Percentiles rank a stretch among this genome's conserved stretches.
Conservation (phyloP, 2,797 vertebrate genomes). For the Graptemys geographica region DNA sequence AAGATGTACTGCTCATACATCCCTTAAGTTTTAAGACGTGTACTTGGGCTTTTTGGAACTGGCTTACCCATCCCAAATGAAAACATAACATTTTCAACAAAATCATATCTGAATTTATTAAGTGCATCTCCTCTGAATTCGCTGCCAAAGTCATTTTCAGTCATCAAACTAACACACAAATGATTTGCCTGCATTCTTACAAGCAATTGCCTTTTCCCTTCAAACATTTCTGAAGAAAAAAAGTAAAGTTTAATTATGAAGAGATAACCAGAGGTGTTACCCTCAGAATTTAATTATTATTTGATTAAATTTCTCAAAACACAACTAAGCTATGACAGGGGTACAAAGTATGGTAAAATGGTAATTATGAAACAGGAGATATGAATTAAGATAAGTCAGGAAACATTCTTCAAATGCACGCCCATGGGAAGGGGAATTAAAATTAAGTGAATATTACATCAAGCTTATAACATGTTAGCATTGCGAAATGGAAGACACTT, state of each 20-base stretch:
- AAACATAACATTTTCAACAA: not conserved
- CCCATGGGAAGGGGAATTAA: slow-evolving; percentile 37
- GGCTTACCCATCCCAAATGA: not conserved
- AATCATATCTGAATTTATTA: not conserved
- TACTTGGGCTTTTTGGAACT: not conserved
- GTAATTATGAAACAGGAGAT: slow-evolving; percentile 78
- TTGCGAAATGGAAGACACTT: slow-evolving; percentile 2
- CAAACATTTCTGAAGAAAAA: slow-evolving; percentile 66
- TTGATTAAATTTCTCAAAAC: slow-evolving; percentile 82
- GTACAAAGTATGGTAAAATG: slow-evolving; percentile 75
- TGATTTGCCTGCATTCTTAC: slow-evolving; percentile 44
- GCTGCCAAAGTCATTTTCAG: slow-evolving; percentile 40
- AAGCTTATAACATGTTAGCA: slow-evolving; percentile 43
- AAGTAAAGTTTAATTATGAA: slow-evolving; percentile 79
- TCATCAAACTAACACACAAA: slow-evolving; percentile 27
- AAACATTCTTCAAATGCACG: slow-evolving; percentile 48
- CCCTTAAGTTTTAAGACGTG: not conserved
- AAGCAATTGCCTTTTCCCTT: slow-evolving; percentile 58
- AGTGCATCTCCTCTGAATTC: slow-evolving; percentile 20
- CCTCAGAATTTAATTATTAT: slow-evolving; percentile 81
- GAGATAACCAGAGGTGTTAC: slow-evolving; percentile 80
- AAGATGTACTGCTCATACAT: not conserved
- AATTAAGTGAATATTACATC: slow-evolving; percentile 30
- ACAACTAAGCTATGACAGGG: slow-evolving; percentile 67
- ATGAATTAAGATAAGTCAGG: slow-evolving; percentile 73